phyloP scores from a whole-genome alignment of 2,113 vertebrate genomes.

The Vidua macroura region DNA sequence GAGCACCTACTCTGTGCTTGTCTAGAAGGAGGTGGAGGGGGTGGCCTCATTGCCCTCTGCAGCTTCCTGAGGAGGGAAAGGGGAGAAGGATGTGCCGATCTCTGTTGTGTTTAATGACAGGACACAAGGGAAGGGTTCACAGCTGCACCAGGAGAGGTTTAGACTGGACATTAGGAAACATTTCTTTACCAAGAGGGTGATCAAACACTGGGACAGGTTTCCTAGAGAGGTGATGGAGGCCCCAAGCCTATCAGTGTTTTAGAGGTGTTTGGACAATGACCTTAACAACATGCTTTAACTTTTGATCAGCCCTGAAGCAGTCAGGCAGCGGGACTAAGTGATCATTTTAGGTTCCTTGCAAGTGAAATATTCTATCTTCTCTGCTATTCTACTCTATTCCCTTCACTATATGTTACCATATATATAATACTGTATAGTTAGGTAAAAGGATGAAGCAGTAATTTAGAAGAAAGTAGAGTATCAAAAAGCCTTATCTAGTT shows the following conservation, averaged over 20 bases:
- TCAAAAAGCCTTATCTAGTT: background rate
- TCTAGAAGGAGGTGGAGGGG: background rate
- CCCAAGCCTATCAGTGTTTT: background rate
- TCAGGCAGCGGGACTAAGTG: background rate
- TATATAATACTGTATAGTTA: background rate
- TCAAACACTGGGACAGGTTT: background rate
- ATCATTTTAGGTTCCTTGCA: background rate
- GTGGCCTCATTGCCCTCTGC: background rate
- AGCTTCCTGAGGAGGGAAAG: background rate
- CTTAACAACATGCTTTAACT: background rate
- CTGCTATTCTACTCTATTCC: background rate
- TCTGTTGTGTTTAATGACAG: background rate
- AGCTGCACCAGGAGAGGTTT: background rate
- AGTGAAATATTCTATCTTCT: background rate
- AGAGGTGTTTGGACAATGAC: background rate
- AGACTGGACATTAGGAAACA: background rate
- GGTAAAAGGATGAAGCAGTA: background rate
- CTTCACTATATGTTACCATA: background rate
- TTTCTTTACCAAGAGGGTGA: background rate
- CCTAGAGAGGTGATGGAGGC: background rate
- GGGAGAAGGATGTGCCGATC: background rate
- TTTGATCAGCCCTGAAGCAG: background rate
- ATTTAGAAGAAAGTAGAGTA: background rate
- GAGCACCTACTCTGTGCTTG: background rate
- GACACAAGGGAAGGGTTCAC: background rate